These are phyloP conservation scores for Psittacula cyanocephala DNA, from an alignment of 2,113 vertebrate species.

Conservation along the genomic window DNA sequence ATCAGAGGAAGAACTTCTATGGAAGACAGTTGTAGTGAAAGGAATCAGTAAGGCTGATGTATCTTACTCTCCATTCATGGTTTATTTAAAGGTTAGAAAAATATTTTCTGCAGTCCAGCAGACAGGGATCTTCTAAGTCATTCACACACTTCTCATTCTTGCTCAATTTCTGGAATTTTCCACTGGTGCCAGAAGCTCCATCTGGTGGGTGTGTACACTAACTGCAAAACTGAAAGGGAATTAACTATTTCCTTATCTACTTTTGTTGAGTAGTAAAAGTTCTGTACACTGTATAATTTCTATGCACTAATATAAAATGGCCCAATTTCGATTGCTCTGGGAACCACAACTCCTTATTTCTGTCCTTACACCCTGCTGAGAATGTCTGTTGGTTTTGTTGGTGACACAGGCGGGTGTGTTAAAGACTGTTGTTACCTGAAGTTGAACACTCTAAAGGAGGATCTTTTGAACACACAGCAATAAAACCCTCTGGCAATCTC, in stretches of 20 bases:
- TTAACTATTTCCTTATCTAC: slow-evolving; percentile 62
- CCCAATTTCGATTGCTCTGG: not conserved
- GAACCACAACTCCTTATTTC: not conserved
- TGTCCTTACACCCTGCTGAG: not conserved
- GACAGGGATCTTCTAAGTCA: slow-evolving; percentile 28
- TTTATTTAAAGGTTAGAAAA: not conserved
- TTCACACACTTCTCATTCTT: slow-evolving; percentile 63
- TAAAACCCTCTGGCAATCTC: not conserved
- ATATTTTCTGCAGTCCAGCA: slow-evolving; percentile 14
- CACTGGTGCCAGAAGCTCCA: slow-evolving; percentile 69
- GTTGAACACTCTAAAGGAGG: not conserved
- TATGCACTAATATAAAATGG: not conserved
- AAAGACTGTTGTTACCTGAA: not conserved
- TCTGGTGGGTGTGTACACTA: slow-evolving; percentile 69
- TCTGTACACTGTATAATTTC: not conserved
- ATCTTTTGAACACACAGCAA: not conserved
- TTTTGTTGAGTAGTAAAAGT: not conserved
- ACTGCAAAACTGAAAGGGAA: slow-evolving; percentile 54
- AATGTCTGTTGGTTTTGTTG: not conserved
- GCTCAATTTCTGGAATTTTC: slow-evolving; percentile 74
- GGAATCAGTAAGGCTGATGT: not conserved
- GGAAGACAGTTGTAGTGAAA: not conserved
- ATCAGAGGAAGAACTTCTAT: not conserved
- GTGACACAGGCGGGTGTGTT: not conserved
- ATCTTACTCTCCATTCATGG: not conserved